Base-by-base conservation (phyloP, 2,113 vertebrate species). In the Bubo blakistoni region DNA sequence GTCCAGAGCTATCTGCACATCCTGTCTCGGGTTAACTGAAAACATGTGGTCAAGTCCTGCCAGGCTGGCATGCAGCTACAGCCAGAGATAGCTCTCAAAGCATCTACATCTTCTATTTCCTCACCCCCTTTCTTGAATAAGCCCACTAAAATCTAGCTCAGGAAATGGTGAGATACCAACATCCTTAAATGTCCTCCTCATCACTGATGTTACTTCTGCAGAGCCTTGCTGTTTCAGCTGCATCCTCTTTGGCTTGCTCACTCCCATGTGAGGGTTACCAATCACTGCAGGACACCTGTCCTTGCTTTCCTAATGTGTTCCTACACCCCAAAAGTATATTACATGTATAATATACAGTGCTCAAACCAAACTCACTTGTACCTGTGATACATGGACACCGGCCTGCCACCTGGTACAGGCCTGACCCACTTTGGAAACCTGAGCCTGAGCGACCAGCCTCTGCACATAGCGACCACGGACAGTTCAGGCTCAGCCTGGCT, bases 381-480 rank as follows among this genome's bases (percentile, higher is more conserved):
- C 61, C 52, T 58, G 2, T 25, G 38, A 30, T 55, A 87, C 59
- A 70, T 2, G 7, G 72, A 74, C 63, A 51, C 38, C 0, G 2
- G 40, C 25, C 51, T 66, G 58, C 40, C 73, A 49, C 10, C 13
- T 0, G 1, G 24, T 47, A 42, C 51, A 74, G 70, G 70, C 12
- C 49, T 59, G 71, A 59, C 32, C 47, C 0, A 0, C 42, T 49
- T 71, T 8, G 4, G 65, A 90, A 90, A 66, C 40, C 49, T 26
- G 46, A 82, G 67, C 27, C 49, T 52, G 38, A 59, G 49, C 1
- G 2, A 54, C 30, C 65, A 73, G 11, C 20, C 55, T 44, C 55
- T 81, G 38, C 42, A 63, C 16, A n/a, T 5, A 55, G 40, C 0
- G 0, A 52, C 30, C 16, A 8, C 0, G 4, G 32, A 24, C 1